Percentiles rank a stretch among this genome's conserved stretches.
These are phyloP conservation scores for Zalophus californianus DNA, from an alignment of 2,797 vertebrate species.

Conservation along the genomic window DNA sequence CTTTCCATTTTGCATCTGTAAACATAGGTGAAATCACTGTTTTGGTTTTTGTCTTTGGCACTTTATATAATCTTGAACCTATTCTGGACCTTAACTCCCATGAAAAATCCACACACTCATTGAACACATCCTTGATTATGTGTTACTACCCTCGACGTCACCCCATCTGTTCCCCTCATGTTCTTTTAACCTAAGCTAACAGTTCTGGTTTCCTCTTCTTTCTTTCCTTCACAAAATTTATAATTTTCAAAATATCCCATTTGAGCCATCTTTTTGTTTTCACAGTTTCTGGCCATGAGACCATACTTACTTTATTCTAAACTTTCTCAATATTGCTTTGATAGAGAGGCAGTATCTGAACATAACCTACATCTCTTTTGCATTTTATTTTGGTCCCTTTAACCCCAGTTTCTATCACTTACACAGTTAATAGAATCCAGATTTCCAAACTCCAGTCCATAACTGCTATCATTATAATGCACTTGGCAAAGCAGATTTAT, in stretches of 20 bases:
- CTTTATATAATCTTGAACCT: background rate
- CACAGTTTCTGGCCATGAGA: background rate
- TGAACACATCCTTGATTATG: constrained; percentile 27
- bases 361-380: background rate
- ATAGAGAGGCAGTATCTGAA: background rate
- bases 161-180: background rate
- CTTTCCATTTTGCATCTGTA: background rate
- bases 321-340: background rate
- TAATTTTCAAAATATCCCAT: background rate
- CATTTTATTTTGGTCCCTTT: background rate
- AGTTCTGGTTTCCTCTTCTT: background rate
- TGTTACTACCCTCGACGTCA: background rate
- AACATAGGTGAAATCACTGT: background rate
- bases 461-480: background rate
- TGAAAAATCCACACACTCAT: background rate
- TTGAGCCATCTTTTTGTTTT: background rate
- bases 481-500: background rate
- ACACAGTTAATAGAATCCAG: background rate
- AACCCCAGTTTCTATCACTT: background rate
- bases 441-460: background rate
- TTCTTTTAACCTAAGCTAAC: background rate
- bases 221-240: constrained; percentile 17
- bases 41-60: constrained; percentile 4
- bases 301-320: background rate
- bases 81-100: constrained; percentile 14